Conservation (phyloP, 2,113 vertebrate species). For the Trochalopteron elliotii region DNA sequence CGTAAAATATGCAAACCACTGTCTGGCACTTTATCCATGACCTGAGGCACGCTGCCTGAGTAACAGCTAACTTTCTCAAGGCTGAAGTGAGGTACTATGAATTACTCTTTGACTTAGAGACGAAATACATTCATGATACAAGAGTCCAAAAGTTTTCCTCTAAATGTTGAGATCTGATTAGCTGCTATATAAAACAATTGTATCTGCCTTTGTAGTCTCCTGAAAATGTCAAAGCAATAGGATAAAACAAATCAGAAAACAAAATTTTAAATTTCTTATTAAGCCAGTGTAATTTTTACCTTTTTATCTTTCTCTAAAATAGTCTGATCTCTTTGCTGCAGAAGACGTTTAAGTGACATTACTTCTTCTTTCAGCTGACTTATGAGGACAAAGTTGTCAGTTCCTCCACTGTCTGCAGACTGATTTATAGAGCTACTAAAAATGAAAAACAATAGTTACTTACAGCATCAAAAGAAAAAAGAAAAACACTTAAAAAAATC, state of each 20-base stretch:
- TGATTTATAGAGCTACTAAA: conserved; percentile 97
- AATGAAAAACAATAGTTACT: conserved; percentile 55
- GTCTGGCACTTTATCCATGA: neutral
- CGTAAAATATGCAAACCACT: neutral
- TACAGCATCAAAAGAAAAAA: conserved; percentile 1
- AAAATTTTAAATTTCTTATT: neutral
- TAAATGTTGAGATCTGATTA: neutral
- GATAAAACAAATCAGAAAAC: neutral
- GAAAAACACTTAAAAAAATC: neutral
- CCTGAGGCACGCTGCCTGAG: neutral
- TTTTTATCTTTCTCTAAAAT: conserved; percentile 98
- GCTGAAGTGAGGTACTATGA: neutral
- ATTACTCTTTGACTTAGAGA: neutral
- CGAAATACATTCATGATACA: neutral
- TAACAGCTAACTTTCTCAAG: neutral
- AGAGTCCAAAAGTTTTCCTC: neutral
- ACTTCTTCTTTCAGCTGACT: conserved; percentile 99
- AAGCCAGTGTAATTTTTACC: conserved; percentile 69
- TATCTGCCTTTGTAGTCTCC: neutral
- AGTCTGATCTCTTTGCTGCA: conserved; percentile 97
- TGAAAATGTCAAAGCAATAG: no score
- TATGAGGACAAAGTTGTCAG: conserved; percentile 99
- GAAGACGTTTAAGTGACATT: conserved; percentile 94
- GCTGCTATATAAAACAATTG: neutral
- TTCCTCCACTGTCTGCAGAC: conserved; percentile 97